Conservation (phyloP, 2,888 invertebrate species). For the Philereme transversata region DNA sequence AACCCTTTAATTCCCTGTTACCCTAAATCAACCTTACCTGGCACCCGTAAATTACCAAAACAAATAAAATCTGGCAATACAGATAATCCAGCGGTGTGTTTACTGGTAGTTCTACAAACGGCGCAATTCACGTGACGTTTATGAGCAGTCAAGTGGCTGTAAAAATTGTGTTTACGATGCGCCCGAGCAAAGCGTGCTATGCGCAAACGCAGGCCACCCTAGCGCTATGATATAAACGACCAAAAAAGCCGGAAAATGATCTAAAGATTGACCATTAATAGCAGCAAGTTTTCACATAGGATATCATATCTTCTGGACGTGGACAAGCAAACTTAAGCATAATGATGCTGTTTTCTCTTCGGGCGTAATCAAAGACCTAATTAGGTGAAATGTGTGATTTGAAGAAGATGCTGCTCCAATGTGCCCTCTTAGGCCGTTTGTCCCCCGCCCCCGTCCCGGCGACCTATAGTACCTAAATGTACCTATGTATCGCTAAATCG, state of each 20-base stretch:
- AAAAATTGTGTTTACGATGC: conserved; percentile 81
- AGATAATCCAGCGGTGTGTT: conserved; percentile 74
- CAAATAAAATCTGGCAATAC: conserved; percentile 37
- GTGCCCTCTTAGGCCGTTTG: no score
- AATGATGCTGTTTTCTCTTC: no score
- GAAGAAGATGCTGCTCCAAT: no score
- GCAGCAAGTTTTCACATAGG: no score
- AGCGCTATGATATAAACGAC: conserved; percentile 1
- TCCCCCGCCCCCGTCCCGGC: no score
- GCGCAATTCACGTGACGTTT: conserved; percentile 81
- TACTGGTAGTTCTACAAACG: conserved; percentile 81
- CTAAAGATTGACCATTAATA: no score
- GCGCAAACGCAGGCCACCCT: conserved; percentile 44
- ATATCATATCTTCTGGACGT: no score
- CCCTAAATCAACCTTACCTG: background rate
- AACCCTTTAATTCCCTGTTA: background rate
- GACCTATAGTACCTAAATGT: no score
- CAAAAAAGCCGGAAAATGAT: conserved; percentile 6
- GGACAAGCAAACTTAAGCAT: no score
- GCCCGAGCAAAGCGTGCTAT: conserved; percentile 62
- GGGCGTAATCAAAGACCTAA: no score
- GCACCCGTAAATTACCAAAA: conserved; percentile 7
- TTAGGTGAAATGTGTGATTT: no score
- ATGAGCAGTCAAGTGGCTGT: conserved; percentile 79
- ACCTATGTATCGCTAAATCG: no score